Evolutionary conservation across 2,113 vertebrate species (phyloP).

Genomic region (Enhydra lutris): DNA sequence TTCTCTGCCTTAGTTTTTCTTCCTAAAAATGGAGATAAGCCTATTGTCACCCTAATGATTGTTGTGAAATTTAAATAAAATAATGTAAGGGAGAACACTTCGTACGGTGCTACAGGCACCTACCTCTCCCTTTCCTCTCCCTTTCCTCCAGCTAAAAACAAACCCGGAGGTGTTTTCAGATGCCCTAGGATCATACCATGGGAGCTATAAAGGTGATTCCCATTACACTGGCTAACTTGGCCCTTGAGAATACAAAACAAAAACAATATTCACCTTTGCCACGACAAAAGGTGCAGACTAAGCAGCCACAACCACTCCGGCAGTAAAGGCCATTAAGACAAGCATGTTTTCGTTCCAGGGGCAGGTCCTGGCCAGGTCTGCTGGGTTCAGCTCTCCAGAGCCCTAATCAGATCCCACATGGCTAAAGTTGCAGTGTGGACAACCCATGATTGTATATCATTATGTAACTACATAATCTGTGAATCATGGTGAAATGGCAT

Average conservation of each 20-base stretch:
- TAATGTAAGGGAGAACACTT: not conserved
- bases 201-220: not conserved
- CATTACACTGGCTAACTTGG: not conserved
- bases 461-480: not conserved
- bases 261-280: not conserved
- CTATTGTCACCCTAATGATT: not conserved
- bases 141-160: not conserved
- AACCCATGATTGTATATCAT: not conserved
- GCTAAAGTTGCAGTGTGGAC: not conserved
- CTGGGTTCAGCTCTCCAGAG: not conserved
- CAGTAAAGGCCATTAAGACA: not conserved
- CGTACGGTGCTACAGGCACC: not conserved
- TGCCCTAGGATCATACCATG: no score
- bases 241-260: not conserved
- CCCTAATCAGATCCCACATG: not conserved
- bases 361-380: not conserved
- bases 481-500: not conserved
- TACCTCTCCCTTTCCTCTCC: not conserved
- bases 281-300: not conserved
- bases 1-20: not conserved
- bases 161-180: not conserved
- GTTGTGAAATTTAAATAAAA: not conserved
- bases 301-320: no score
- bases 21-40: not conserved
- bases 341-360: not conserved